Evolutionary conservation across 2,888 invertebrate species (phyloP).

Genomic region (Lacanobia wlatinum): DNA sequence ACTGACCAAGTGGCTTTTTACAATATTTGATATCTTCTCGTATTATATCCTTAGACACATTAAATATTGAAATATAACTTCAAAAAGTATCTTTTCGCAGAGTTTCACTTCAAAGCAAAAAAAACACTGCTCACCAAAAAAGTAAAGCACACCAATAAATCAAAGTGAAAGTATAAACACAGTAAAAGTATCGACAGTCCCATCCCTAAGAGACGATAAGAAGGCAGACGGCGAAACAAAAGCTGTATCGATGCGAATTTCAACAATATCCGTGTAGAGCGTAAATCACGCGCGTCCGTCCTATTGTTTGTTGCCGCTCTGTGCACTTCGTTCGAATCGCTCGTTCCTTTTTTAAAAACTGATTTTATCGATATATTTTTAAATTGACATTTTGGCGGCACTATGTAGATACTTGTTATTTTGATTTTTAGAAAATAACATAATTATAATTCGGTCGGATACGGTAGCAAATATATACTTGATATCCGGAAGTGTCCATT

Average conservation of each 20-base stretch:
- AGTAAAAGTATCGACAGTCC: constrained; percentile 54
- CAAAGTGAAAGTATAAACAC: constrained; percentile 49
- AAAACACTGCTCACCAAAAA: not conserved
- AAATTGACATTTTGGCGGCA: constrained; percentile 47
- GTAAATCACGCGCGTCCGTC: constrained; percentile 68
- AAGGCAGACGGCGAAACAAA: constrained; percentile 67
- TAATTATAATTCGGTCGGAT: no score
- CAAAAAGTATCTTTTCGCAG: not conserved
- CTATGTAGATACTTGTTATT: constrained; percentile 31
- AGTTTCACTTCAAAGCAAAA: not conserved
- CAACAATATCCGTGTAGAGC: constrained; percentile 67
- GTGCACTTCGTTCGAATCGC: constrained; percentile 56
- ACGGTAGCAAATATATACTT: no score
- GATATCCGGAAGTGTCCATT: no score
- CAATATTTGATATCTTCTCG: not conserved
- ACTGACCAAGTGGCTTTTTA: no score
- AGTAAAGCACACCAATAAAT: constrained; percentile 41
- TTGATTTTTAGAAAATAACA: constrained; percentile 5
- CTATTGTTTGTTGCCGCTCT: constrained; percentile 68
- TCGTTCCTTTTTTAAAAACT: constrained; percentile 62
- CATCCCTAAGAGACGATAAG: constrained; percentile 68
- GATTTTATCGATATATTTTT: constrained; percentile 66
- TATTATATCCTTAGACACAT: not conserved
- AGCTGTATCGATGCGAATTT: constrained; percentile 69
- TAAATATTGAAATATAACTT: not conserved